Base-by-base conservation (phyloP, 92 coral and sea anemone species). In the Pocillopora meandrina region DNA sequence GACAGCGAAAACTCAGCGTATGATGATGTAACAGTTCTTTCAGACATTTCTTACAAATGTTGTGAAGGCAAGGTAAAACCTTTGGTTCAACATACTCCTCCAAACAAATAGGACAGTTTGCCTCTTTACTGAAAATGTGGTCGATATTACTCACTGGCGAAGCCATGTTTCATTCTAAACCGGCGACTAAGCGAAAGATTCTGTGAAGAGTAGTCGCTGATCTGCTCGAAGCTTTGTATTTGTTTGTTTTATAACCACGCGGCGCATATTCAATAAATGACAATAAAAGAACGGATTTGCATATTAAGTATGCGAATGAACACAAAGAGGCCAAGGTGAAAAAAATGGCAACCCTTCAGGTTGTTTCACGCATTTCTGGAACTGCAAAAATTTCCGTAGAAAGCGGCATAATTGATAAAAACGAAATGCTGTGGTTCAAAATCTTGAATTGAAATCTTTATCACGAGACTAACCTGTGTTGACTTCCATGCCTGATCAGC, bases 61-160 rank as follows among this genome's bases (percentile, higher is more conserved):
- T 87, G 71, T 93, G 97, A 31, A 79, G 69, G 74, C 97, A 93
- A 0, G 85, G 88, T 21, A 93, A 59, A 56, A 69, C 62, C 86
- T 93, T 93, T 12, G 97, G 97, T 21, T 82, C 90, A 15, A 34
- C 84, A 76, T 81, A 93, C 61, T 91, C 97, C 1, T 93, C 97
- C 65, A 93, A 80, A 72, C 97, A 93, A 17, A 93, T 87, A 9
- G 94, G 92, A 65, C 97, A 93, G 12, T 42, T 78, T 9, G 67
- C 87, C 35, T 93, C 97, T 31, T 93, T 81, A 82, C 85, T 70
- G 55, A 84, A 84, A 60, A 76, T 76, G 19, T 84, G 82, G 58
- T 76, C 83, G n/a, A 77, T n/a, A 55, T 76, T 77, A 65, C 64
- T 65, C 21, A 84, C 76, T 34, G 88, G 71, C 5, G 88, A 84